Percentiles rank a stretch among this genome's conserved stretches.
phyloP scores from a whole-genome alignment of 2,888 invertebrate species.

The Cybosia mesomella region DNA sequence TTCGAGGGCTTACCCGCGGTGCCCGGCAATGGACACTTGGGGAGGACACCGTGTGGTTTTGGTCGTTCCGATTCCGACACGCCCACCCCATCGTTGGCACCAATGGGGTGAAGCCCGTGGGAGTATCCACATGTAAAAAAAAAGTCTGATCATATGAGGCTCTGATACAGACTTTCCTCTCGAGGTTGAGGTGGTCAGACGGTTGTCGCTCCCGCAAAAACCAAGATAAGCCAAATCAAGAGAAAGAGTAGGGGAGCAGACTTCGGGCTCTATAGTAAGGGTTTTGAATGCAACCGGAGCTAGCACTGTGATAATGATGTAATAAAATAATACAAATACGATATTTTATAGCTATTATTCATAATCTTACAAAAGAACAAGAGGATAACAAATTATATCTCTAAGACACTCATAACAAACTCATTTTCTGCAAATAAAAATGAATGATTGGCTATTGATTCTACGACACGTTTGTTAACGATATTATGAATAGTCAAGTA shows the following conservation, averaged over 20 bases:
- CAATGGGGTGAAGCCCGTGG: too few species aligned
- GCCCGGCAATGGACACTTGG: too few species aligned
- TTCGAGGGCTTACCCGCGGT: too few species aligned
- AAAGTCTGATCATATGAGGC: background rate
- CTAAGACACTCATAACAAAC: background rate
- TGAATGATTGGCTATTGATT: constrained; percentile 3
- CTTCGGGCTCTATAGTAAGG: too few species aligned
- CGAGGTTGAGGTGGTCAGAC: too few species aligned
- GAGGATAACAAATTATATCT: background rate
- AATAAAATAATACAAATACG: background rate
- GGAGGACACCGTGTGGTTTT: too few species aligned
- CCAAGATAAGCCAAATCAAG: too few species aligned
- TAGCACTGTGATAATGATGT: background rate
- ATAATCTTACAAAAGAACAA: background rate
- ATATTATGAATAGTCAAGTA: background rate
- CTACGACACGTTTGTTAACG: background rate
- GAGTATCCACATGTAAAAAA: too few species aligned
- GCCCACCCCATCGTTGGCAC: too few species aligned
- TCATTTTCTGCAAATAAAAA: background rate
- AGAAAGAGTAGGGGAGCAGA: too few species aligned
- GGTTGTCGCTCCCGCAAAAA: background rate
- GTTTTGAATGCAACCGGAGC: background rate
- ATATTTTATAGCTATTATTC: background rate
- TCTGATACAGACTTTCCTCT: background rate
- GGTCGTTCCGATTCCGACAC: too few species aligned